phyloP scores from a whole-genome alignment of 2,113 vertebrate species.

The Perca flavescens region DNA sequence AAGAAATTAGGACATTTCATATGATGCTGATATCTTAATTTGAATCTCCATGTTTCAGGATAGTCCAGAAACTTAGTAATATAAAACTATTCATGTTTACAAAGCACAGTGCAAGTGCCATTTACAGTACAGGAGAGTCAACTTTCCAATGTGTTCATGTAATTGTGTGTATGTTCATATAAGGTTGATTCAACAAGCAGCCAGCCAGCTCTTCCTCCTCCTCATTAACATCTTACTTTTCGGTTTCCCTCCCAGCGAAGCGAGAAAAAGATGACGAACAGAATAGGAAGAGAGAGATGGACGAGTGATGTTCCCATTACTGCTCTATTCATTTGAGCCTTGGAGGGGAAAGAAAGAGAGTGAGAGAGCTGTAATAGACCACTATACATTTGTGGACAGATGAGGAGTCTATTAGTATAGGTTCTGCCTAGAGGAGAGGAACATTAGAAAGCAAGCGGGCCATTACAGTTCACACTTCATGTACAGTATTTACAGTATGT shows the following conservation, averaged over 20 bases:
- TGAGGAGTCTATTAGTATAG: constrained; percentile 51
- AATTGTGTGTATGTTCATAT: neutral
- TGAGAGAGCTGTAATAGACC: constrained; percentile 37
- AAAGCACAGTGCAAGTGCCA: neutral
- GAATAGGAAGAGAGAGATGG: constrained; percentile 35
- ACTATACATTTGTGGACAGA: constrained; percentile 46
- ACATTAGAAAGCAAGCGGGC: constrained; percentile 26
- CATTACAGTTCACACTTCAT: constrained; percentile 28
- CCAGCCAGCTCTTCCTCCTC: neutral
- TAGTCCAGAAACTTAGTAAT: neutral
- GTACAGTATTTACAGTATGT: constrained; percentile 22
- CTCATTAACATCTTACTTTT: constrained; percentile 42
- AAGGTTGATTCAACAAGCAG: constrained; percentile 16
- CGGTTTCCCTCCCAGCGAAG: neutral
- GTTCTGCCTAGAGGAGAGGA: constrained; percentile 34
- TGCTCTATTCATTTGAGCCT: constrained; percentile 51
- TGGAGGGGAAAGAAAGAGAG: neutral
- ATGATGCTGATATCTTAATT: neutral
- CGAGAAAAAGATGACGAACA: constrained; percentile 25
- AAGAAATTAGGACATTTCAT: neutral
- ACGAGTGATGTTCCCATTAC: constrained; percentile 59
- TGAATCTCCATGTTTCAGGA: neutral
- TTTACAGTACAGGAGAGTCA: neutral
- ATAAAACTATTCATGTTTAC: neutral
- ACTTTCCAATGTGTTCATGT: neutral